Conservation (phyloP, 2,888 invertebrate species). For the Cabera pusaria region DNA sequence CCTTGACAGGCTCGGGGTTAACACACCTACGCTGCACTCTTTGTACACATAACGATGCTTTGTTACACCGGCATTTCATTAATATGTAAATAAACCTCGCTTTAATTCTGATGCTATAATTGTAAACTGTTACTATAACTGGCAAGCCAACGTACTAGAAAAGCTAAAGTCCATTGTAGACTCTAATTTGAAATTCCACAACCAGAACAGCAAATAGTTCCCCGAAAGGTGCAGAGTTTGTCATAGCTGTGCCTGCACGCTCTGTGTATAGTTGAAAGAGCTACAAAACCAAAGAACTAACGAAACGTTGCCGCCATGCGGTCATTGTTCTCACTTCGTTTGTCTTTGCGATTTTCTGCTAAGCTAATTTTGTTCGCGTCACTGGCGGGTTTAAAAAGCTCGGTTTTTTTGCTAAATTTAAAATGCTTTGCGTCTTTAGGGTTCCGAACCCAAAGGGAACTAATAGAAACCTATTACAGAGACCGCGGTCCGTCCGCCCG, state of each 20-base stretch:
- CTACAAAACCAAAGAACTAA: slow-evolving; percentile 35
- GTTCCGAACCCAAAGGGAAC: too few relatives aligned
- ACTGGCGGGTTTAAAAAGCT: slow-evolving; percentile 33
- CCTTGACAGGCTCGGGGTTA: slow-evolving; percentile 34
- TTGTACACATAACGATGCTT: slow-evolving; percentile 29
- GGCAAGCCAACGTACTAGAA: too few relatives aligned
- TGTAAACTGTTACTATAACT: neutral
- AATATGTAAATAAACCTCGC: slow-evolving; percentile 23
- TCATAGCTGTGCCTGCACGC: slow-evolving; percentile 19
- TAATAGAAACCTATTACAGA: too few relatives aligned
- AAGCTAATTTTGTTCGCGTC: slow-evolving; percentile 41
- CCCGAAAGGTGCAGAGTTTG: slow-evolving; percentile 31
- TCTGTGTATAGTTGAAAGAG: slow-evolving; percentile 23
- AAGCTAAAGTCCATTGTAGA: too few relatives aligned
- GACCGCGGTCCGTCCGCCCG: too few relatives aligned
- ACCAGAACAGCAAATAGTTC: slow-evolving; percentile 32
- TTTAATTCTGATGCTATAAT: slow-evolving; percentile 18
- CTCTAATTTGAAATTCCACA: slow-evolving; percentile 33
- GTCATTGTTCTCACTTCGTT: slow-evolving; percentile 49
- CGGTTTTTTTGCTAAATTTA: slow-evolving; percentile 31
- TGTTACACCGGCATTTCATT: slow-evolving; percentile 31
- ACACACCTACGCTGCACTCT: slow-evolving; percentile 31
- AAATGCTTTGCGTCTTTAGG: too few relatives aligned
- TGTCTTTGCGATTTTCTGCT: slow-evolving; percentile 52
- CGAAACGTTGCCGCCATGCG: slow-evolving; percentile 39